phyloP scores from a whole-genome alignment of 2,113 vertebrate genomes.

The Nerophis lumbriciformis region DNA sequence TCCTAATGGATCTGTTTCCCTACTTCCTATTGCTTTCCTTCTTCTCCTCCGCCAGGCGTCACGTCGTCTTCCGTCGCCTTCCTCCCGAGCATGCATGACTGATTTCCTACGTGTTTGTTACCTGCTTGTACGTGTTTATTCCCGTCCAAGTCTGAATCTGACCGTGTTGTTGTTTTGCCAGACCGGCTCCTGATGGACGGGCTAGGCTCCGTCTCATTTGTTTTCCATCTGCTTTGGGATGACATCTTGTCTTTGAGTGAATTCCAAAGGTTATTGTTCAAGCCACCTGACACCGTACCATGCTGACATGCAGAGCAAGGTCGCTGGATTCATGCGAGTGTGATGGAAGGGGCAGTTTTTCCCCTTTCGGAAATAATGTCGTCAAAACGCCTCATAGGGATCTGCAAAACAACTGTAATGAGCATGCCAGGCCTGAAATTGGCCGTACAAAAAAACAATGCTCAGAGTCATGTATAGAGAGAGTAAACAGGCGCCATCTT shows the following conservation, averaged over 20 bases:
- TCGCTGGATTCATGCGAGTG: neutral
- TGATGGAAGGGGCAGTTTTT: slow-evolving; percentile 9
- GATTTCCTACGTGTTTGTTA: neutral
- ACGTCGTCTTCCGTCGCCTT: slow-evolving; percentile 7
- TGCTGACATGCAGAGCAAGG: neutral
- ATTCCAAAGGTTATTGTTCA: slow-evolving; percentile 3
- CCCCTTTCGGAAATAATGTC: too few relatives aligned
- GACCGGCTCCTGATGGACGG: slow-evolving; percentile 48
- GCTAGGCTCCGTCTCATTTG: neutral
- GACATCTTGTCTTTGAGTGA: slow-evolving; percentile 6
- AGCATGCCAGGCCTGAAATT: too few relatives aligned
- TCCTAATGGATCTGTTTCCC: slow-evolving; percentile 24
- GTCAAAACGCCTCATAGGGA: too few relatives aligned
- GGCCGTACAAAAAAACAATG: too few relatives aligned
- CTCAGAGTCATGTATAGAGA: too few relatives aligned
- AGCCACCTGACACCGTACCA: slow-evolving; percentile 4
- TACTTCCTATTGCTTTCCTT: slow-evolving; percentile 26
- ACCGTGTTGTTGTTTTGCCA: slow-evolving; percentile 38
- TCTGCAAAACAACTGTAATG: too few relatives aligned
- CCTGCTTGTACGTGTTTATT: slow-evolving; percentile 7
- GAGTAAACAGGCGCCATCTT: too few relatives aligned
- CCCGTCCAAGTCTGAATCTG: neutral
- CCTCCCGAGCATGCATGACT: neutral
- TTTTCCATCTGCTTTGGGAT: slow-evolving; percentile 19
- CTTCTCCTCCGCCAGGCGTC: slow-evolving; percentile 15